Conservation (phyloP, 2,888 invertebrate species). For the Corbicula japonica region DNA sequence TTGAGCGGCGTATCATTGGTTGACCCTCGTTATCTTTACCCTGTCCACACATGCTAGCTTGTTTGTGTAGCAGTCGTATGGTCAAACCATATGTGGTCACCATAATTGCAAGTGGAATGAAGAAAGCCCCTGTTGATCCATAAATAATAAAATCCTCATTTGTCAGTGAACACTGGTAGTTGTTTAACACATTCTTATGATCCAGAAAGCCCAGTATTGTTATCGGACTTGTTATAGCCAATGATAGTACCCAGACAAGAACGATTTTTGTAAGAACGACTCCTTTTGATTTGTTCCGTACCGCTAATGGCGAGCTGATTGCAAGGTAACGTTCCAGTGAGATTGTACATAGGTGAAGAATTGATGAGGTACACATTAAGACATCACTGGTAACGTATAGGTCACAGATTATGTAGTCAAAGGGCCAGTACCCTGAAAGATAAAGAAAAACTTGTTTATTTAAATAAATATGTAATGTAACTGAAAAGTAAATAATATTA, state of each 20-base stretch:
- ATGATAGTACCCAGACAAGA: constrained; percentile 96
- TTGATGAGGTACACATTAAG: constrained; percentile 88
- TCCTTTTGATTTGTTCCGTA: constrained; percentile 84
- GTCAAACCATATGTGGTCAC: constrained; percentile 97
- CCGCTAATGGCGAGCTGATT: constrained; percentile 94
- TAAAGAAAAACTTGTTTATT: no score
- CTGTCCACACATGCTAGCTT: constrained; percentile 86
- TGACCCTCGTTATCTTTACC: constrained; percentile 65
- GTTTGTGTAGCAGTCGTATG: constrained; percentile 93
- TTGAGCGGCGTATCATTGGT: constrained; percentile 81
- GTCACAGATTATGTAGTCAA: constrained; percentile 88
- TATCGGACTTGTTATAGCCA: constrained; percentile 87
- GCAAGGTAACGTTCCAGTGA: constrained; percentile 92
- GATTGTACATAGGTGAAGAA: constrained; percentile 89
- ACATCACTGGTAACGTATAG: constrained; percentile 89
- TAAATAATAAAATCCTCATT: constrained; percentile 90
- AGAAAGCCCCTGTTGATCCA: constrained; percentile 98
- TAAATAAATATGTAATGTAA: no score
- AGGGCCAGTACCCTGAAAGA: constrained; percentile 95
- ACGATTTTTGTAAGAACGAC: constrained; percentile 92
- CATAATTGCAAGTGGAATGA: constrained; percentile 98
- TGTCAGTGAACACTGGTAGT: constrained; percentile 89
- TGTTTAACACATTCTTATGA: constrained; percentile 89
- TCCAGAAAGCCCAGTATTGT: constrained; percentile 88
- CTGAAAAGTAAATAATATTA: no score